Base-by-base conservation (phyloP, 2,888 invertebrate genomes). In the Athripsodes cinereus region DNA sequence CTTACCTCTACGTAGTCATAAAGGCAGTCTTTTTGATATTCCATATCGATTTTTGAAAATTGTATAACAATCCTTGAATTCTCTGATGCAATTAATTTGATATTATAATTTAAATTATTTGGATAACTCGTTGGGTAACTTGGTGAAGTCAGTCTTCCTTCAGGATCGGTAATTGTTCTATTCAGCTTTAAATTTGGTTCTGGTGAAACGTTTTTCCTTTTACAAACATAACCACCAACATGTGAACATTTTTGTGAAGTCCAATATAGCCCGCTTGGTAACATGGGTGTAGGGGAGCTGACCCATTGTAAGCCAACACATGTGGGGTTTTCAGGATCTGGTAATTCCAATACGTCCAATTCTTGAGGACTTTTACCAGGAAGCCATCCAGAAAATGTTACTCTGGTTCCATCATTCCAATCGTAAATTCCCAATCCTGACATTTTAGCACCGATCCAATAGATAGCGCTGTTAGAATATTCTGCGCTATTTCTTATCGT, bases 1-100 rank as follows among this genome's bases (percentile, higher is more conserved):
- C 75, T 74, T 64, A 90, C 79, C 72, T 87, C 85, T 44, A 90
- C 79, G 69, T 81, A 90, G 71, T 91, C 91, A 69, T 91, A 91
- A 1, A 90, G 79, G 67, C 91, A 91, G 68, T 90, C 85, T 59
- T 82, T 78, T 72, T 91, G 90, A 55, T 81, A 76, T 71, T 91
- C 91, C 59, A 90, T 71, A 69, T 90, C 88, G 52, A 90, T 78
- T 65, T 78, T 78, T 50, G 81, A 77, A 69, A 89, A 87, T 66
- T 84, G 81, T 56, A 90, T 76, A 2, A 90, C 82, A 2, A 90
- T 76, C 53, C 89, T 76, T 0, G 85, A 83, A 64, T 81, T 79
- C 11, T 81, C 77, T 0, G 88, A 84, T 2, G 86, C 86, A n/a
- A 75, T 69, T 46, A 91, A 79, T 62, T 79, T 81, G 46, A 86